Percentiles rank a stretch among this genome's conserved stretches.
These are phyloP conservation scores for Patella caerulea DNA, from an alignment of 2,888 invertebrate species.

Conservation along the genomic window DNA sequence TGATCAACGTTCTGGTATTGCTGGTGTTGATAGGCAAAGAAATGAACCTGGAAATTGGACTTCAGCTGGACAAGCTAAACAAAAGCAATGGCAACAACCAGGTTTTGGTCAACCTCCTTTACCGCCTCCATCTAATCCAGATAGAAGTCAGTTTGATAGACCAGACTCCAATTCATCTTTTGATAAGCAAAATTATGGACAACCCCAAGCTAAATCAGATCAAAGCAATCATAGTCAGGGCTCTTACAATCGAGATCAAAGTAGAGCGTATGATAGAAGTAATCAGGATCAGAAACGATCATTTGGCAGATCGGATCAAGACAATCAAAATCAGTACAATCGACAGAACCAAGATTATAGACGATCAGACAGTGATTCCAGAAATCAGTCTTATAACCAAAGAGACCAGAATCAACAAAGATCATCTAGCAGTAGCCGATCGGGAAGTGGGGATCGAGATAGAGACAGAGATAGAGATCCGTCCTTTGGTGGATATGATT, in stretches of 20 bases:
- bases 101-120: conserved; percentile 14
- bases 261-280: conserved; percentile 14
- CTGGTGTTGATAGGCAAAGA: conserved; percentile 18
- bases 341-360: neutral
- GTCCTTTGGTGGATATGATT: neutral
- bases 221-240: conserved; percentile 8
- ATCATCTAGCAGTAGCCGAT: neutral
- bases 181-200: conserved; percentile 8
- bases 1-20: conserved; percentile 18
- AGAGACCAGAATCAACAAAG: neutral
- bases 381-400: neutral
- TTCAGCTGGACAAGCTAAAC: neutral
- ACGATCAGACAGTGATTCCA: neutral
- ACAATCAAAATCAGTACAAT: neutral
- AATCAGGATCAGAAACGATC: neutral
- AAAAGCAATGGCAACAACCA: neutral
- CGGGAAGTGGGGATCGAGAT: neutral
- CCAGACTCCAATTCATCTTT: conserved; percentile 3
- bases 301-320: conserved; percentile 15
- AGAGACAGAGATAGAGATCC: neutral
- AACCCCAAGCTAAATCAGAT: conserved; percentile 11
- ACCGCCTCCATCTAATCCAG: conserved; percentile 22
- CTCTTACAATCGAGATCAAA: conserved; percentile 13
- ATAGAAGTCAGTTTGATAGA: conserved; percentile 24
- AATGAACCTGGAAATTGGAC: conserved; percentile 29